Evolutionary conservation across 2,797 vertebrate genomes (phyloP), one percentile per base, ranked within the genome.

Genomic region (Phrynocephalus vlangalii): DNA sequence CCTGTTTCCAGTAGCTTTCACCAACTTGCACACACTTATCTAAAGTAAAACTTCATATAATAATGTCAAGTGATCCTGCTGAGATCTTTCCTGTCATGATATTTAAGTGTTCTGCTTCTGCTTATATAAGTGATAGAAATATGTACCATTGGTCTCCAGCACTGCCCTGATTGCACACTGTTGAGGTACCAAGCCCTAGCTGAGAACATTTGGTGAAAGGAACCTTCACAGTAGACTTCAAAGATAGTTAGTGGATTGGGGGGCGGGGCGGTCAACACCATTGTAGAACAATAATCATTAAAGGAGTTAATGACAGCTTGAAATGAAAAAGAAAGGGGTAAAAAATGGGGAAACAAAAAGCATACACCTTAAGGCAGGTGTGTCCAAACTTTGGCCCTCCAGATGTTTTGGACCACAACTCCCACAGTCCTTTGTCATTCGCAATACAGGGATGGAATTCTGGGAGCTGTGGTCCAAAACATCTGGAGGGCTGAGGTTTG

Each of bases 1-100:
- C 94, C 96, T 94, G 96, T 96, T 96, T 96, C 95, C 94, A 96
- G 93, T 94, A 96, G 95, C 96, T 97, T 96, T 97, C 96, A 97
- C 95, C 95, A 95, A 96, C 96, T 94, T 93, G 92, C 89, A 95
- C 92, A 87, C 95, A 87, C 95, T 93, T 93, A 92, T 97, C 96
- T 97, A 95, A 97, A 97, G 95, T 95, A 95, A 90, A 95, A 95
- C 96, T 96, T 96, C 95, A 95, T 96, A 97, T 96, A 91, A 83
- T 94, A 96, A 96, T 90, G 83, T 91, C 90, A 91, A 92, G 16
- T 95, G 96, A 97, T 96, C 95, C 96, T 83, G 90, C 84, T 48
- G 90, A 96, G 96, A 96, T 96, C 94, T 94, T 96, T 92, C 91
- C 95, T 96, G 96, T 96, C 97, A 96, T 96, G 95, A 96, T 96